A percentile compares a stretch with the other conserved stretches of the same genome.
phyloP scores from a whole-genome alignment of 2,797 vertebrate species.

The Parambassis ranga region DNA sequence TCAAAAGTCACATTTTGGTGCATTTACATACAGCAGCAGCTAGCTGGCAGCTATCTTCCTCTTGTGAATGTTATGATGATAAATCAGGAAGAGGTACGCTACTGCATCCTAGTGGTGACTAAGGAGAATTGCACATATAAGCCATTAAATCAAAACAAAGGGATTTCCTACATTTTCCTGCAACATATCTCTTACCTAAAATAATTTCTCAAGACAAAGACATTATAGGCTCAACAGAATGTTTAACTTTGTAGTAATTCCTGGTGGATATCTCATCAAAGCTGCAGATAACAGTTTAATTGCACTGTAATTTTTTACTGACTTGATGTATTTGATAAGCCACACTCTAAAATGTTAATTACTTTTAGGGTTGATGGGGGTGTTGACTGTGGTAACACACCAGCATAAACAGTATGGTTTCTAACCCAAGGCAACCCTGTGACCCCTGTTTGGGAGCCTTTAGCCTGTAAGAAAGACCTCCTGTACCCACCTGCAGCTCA shows the following conservation, averaged over 20 bases:
- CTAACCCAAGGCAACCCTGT: not conserved
- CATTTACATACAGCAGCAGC: not conserved
- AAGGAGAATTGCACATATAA: not conserved
- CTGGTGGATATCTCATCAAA: not conserved
- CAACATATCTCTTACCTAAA: not conserved
- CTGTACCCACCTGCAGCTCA: not conserved
- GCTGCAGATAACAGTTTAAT: not conserved
- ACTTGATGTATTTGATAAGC: not conserved
- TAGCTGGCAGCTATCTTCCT: constrained; percentile 8
- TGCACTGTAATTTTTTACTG: constrained; percentile 22
- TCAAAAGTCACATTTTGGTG: constrained; percentile 3
- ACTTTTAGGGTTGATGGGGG: not conserved
- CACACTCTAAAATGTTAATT: not conserved
- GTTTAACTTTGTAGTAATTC: not conserved
- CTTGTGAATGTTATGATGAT: not conserved
- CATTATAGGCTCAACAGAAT: not conserved
- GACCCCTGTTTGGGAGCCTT: not conserved
- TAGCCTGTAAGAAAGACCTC: not conserved
- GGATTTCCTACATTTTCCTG: not conserved
- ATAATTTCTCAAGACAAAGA: not conserved
- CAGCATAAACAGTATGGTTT: not conserved
- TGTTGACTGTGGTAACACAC: not conserved
- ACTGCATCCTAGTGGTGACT: constrained; percentile 20
- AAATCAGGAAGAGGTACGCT: not conserved
- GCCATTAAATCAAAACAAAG: not conserved